These are phyloP conservation scores for Hylyphantes graminicola DNA, from an alignment of 1,140 invertebrate species.

Conservation along the genomic window DNA sequence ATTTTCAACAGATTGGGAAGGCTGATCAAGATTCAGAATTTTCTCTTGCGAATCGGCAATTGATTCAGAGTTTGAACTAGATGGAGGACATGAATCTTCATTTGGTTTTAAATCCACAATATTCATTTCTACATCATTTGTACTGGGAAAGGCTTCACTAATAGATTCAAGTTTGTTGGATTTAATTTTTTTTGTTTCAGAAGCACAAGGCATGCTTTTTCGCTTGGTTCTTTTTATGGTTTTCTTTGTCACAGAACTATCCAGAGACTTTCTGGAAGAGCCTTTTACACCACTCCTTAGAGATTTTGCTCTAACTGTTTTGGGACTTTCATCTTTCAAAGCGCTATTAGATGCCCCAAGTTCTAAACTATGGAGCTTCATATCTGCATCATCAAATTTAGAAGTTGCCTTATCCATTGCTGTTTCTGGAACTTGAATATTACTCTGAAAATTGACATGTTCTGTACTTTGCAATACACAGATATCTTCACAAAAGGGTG, in stretches of 20 bases:
- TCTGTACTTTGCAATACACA: not conserved
- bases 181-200: not conserved
- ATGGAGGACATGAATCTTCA: too few species aligned
- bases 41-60: too few species aligned
- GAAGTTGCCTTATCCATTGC: not conserved
- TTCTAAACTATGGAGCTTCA: not conserved
- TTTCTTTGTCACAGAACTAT: not conserved
- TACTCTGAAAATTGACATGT: not conserved
- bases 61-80: too few species aligned
- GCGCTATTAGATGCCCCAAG: not conserved
- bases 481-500: not conserved
- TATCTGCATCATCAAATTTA: not conserved
- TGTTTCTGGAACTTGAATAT: not conserved
- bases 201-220: not conserved
- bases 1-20: too few species aligned
- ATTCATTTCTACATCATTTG: too few species aligned
- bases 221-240: not conserved
- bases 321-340: constrained; percentile 1
- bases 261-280: not conserved
- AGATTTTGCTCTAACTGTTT: constrained; percentile 17
- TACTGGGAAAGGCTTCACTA: not conserved
- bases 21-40: too few species aligned
- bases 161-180: not conserved
- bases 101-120: too few species aligned
- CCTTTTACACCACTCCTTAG: not conserved